A percentile compares a stretch with the other conserved stretches of the same genome.
These are phyloP conservation scores for Lymantria dispar DNA, from an alignment of 2,888 invertebrate species.

Conservation along the genomic window DNA sequence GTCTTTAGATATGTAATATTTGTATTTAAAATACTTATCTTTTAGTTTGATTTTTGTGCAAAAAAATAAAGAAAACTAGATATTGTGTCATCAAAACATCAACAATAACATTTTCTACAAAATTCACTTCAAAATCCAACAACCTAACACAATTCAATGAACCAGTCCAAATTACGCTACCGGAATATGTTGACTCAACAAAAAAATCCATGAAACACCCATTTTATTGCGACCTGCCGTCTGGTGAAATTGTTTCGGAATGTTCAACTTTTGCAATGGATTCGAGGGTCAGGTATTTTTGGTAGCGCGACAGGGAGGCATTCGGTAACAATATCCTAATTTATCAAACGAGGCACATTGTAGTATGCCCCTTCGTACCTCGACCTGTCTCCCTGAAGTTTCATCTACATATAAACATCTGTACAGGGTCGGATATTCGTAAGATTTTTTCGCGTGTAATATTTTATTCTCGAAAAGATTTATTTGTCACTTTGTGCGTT, in stretches of 20 bases:
- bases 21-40: too few relatives aligned
- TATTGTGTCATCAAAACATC: not conserved
- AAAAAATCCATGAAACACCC: slow-evolving; percentile 34
- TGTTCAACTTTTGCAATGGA: slow-evolving; percentile 5
- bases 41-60: too few relatives aligned
- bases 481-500: slow-evolving; percentile 25
- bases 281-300: slow-evolving; percentile 26
- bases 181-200: slow-evolving; percentile 43
- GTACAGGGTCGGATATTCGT: slow-evolving; percentile 35
- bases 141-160: slow-evolving; percentile 46
- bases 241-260: slow-evolving; percentile 1
- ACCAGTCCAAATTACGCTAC: slow-evolving; percentile 44
- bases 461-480: slow-evolving; percentile 29
- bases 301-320: slow-evolving; percentile 50
- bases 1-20: too few relatives aligned
- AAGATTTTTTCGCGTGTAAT: slow-evolving; percentile 33
- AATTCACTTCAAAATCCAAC: slow-evolving; percentile 31
- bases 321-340: slow-evolving; percentile 75
- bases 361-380: slow-evolving; percentile 55
- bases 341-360: slow-evolving; percentile 79
- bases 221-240: slow-evolving; percentile 20
- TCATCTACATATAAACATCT: slow-evolving; percentile 44
- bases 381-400: slow-evolving; percentile 35
- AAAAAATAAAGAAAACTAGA: too few relatives aligned
- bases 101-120: slow-evolving; percentile 8